These are phyloP conservation scores for Drosophila nasuta DNA, from an alignment of 1,140 invertebrate genomes.

Conservation along the genomic window DNA sequence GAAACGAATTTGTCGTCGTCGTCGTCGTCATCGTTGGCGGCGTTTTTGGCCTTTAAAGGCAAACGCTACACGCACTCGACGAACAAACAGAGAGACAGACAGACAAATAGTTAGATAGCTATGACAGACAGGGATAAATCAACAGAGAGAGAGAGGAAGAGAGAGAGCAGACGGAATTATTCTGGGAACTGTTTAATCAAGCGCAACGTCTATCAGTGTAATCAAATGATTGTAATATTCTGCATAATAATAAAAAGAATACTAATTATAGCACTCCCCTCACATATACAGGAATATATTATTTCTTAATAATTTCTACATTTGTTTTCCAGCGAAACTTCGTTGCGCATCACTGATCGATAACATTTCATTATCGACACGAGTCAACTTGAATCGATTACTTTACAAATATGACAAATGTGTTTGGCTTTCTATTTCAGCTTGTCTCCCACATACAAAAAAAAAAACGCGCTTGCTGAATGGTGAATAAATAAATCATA, in stretches of 20 bases:
- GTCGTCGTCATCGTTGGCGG: slow-evolving; percentile 17
- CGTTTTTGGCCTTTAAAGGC: slow-evolving; percentile 62
- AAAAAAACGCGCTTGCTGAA: too few species aligned
- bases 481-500: too few species aligned
- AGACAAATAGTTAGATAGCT: not conserved
- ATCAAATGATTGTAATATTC: slow-evolving; percentile 3
- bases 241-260: too few species aligned
- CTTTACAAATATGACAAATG: slow-evolving; percentile 8
- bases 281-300: too few species aligned
- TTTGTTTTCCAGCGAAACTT: too few species aligned
- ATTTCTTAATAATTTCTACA: too few species aligned
- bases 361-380: too few species aligned
- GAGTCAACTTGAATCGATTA: not conserved
- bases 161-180: not conserved
- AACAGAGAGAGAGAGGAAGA: not conserved
- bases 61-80: slow-evolving; percentile 51
- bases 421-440: slow-evolving; percentile 17
- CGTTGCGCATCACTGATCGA: too few species aligned
- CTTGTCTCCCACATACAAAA: not conserved
- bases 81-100: slow-evolving; percentile 26
- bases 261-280: too few species aligned
- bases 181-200: slow-evolving; percentile 1
- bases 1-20: slow-evolving; percentile 73
- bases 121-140: slow-evolving; percentile 27
- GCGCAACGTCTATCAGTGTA: not conserved